Evolutionary conservation across 2,888 invertebrate genomes (phyloP).

Genomic region (Hirtodrosophila duncani): DNA sequence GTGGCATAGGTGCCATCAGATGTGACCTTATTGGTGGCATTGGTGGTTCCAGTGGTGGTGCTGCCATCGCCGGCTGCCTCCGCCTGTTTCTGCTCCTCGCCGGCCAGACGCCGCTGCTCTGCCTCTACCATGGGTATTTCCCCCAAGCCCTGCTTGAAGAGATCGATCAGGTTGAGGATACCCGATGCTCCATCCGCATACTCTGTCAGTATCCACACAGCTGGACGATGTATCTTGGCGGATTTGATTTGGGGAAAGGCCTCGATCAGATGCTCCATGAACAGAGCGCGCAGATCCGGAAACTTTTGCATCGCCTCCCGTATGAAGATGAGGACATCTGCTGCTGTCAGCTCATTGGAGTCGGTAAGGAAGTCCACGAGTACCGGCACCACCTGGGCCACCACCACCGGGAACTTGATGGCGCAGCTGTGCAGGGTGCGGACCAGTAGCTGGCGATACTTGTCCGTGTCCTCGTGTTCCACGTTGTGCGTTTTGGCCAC

Average conservation of each 20-base stretch:
- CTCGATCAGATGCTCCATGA: slow-evolving; percentile 87
- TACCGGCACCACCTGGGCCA: slow-evolving; percentile 94
- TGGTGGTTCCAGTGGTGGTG: slow-evolving; percentile 28
- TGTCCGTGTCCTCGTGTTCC: slow-evolving; percentile 96
- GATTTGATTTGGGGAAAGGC: slow-evolving; percentile 91
- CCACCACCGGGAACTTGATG: slow-evolving; percentile 97
- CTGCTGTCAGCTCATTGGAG: slow-evolving; percentile 92
- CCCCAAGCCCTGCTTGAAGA: slow-evolving; percentile 86
- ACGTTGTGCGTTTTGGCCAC: slow-evolving; percentile 92
- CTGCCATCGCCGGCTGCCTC: slow-evolving; percentile 42
- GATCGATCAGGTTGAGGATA: slow-evolving; percentile 89
- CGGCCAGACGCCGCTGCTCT: slow-evolving; percentile 86
- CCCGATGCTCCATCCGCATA: slow-evolving; percentile 90
- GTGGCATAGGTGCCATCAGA: slow-evolving; percentile 99
- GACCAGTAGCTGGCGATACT: slow-evolving; percentile 96
- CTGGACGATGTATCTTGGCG: slow-evolving; percentile 94
- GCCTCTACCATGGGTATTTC: slow-evolving; percentile 83
- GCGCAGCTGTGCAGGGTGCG: slow-evolving; percentile 95
- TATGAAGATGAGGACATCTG: slow-evolving; percentile 96
- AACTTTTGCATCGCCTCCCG: slow-evolving; percentile 97
- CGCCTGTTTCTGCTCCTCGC: slow-evolving; percentile 80
- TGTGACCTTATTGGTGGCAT: slow-evolving; percentile 83
- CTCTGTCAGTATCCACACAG: slow-evolving; percentile 98
- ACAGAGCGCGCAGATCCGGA: slow-evolving; percentile 87
- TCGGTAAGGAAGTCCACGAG: slow-evolving; percentile 95